Conservation (phyloP, 2,888 invertebrate species). For the Parasteatoda lunata region DNA sequence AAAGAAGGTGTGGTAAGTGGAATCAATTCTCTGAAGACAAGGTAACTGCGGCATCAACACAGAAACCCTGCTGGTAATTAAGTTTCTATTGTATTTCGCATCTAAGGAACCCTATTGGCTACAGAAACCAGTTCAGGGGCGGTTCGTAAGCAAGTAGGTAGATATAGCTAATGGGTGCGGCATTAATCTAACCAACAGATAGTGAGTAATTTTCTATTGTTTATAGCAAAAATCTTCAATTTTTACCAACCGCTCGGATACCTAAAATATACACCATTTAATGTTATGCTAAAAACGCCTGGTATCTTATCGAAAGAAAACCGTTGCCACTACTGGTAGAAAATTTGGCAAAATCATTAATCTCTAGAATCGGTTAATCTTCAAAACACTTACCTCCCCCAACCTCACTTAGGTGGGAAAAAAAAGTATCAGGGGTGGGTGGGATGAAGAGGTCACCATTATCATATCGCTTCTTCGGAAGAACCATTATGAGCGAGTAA, state of each 20-base stretch:
- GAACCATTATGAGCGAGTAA: conserved; percentile 57
- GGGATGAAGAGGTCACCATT: conserved; percentile 47
- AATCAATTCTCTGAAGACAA: conserved; percentile 54
- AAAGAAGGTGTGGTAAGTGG: conserved; percentile 54
- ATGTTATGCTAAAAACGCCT: conserved; percentile 31
- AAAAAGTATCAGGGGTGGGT: neutral
- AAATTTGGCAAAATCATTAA: conserved; percentile 47
- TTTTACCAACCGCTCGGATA: neutral
- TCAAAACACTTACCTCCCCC: conserved; percentile 14
- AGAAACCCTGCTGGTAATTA: conserved; percentile 46
- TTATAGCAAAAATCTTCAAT: conserved; percentile 38
- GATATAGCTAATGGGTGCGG: conserved; percentile 39
- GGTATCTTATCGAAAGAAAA: conserved; percentile 47
- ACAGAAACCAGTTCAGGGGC: conserved; percentile 50
- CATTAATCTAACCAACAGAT: conserved; percentile 37
- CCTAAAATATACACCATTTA: conserved; percentile 6
- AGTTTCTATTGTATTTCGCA: conserved; percentile 52
- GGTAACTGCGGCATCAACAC: conserved; percentile 25
- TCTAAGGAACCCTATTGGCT: conserved; percentile 52
- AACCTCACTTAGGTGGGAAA: conserved; percentile 9
- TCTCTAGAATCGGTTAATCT: conserved; percentile 55
- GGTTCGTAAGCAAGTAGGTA: conserved; percentile 54
- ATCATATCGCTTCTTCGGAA: conserved; percentile 59
- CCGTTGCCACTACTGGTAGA: conserved; percentile 45
- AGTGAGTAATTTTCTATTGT: conserved; percentile 60